Conservation (phyloP, 2,888 invertebrate genomes). For the Acleris holmiana region DNA sequence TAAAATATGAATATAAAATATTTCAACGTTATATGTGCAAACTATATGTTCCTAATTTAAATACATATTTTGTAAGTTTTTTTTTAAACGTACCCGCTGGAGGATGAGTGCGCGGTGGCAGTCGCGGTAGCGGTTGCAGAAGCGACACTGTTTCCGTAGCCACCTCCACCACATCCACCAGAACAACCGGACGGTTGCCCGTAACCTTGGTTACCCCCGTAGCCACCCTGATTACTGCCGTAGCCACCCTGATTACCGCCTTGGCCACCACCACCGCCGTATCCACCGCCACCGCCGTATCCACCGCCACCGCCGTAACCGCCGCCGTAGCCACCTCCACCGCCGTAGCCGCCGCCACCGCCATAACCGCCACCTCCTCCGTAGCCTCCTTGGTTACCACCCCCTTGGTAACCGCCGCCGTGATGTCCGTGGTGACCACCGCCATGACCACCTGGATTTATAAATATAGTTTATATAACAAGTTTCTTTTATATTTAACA, state of each 20-base stretch:
- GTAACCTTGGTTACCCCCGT: constrained; percentile 17
- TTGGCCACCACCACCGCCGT: constrained; percentile 41
- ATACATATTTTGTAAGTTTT: constrained; percentile 9
- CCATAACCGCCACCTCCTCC: constrained; percentile 33
- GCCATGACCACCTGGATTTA: constrained; percentile 28
- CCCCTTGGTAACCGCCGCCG: constrained; percentile 33
- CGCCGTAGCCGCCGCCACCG: constrained; percentile 29
- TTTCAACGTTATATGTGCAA: too few relatives aligned
- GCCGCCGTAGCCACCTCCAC: constrained; percentile 44
- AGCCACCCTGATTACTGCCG: constrained; percentile 43
- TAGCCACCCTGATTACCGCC: constrained; percentile 44
- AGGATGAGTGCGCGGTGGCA: constrained; percentile 45
- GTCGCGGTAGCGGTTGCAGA: constrained; percentile 54
- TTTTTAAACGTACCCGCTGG: constrained; percentile 41
- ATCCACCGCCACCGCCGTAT: constrained; percentile 31
- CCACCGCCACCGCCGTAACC: constrained; percentile 35
- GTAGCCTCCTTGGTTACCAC: constrained; percentile 32
- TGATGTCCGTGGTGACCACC: constrained; percentile 34
- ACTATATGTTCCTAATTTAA: not conserved
- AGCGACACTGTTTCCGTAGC: constrained; percentile 38
- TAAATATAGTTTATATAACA: too few relatives aligned
- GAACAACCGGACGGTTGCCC: constrained; percentile 19
- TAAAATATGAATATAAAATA: too few relatives aligned
- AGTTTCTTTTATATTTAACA: too few relatives aligned
- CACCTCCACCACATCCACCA: constrained; percentile 33